These are phyloP conservation scores for Gymnodraco acuticeps DNA, from an alignment of 2,797 vertebrate genomes.

Conservation along the genomic window DNA sequence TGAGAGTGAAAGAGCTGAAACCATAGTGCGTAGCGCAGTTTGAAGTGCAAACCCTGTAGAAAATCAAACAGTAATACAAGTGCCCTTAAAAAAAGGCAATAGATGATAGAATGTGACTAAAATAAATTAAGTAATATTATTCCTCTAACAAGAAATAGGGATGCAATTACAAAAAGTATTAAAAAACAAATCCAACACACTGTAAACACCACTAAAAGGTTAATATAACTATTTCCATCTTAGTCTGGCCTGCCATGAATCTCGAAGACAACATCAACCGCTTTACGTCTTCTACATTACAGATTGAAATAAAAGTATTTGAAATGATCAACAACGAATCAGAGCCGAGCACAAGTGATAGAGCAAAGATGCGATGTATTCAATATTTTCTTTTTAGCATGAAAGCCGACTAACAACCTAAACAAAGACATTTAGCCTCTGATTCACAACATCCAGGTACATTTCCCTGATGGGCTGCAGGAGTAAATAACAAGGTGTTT, in stretches of 20 bases:
- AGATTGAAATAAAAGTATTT: constrained; percentile 8
- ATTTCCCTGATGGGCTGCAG: not conserved
- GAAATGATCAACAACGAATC: not conserved
- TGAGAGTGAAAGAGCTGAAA: too few relatives aligned
- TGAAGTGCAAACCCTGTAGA: not conserved
- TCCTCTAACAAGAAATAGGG: not conserved
- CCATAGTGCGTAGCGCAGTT: not conserved
- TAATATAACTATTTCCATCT: not conserved
- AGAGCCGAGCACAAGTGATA: not conserved
- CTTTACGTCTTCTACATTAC: not conserved
- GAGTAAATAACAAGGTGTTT: not conserved
- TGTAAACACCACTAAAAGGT: not conserved
- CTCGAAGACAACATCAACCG: not conserved
- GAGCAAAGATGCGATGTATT: too few relatives aligned
- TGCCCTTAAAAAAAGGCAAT: not conserved
- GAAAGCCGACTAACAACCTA: not conserved
- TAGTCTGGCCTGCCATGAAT: not conserved
- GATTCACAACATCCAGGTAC: not conserved
- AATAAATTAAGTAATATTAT: too few relatives aligned
- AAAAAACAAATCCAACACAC: not conserved
- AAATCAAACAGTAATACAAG: not conserved
- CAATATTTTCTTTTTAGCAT: not conserved
- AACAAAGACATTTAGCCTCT: not conserved
- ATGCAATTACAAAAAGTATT: not conserved
- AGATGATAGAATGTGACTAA: not conserved